Evolutionary conservation across 2,797 vertebrate genomes (phyloP).

Genomic region (Oophaga sylvatica): DNA sequence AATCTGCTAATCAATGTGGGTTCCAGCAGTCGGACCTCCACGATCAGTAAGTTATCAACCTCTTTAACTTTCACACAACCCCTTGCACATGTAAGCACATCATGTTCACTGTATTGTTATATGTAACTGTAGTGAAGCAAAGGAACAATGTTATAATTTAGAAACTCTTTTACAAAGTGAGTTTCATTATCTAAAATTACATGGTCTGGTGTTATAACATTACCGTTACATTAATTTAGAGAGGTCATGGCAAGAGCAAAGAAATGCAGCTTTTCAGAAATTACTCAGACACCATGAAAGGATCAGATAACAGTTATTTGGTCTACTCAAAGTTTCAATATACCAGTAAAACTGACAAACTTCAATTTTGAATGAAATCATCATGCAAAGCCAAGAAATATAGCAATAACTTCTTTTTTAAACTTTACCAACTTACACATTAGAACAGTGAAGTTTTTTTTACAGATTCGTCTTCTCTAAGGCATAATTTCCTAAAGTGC

Average conservation of each 20-base stretch:
- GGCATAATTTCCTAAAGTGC: no score
- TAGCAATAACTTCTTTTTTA: neutral
- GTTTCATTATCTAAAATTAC: constrained; percentile 2
- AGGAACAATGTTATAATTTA: neutral
- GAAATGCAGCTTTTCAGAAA: neutral
- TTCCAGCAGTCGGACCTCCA: no score
- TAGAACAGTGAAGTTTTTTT: neutral
- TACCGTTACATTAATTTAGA: constrained; percentile 5
- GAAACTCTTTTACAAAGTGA: neutral
- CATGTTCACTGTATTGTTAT: neutral
- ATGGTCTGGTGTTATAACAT: neutral
- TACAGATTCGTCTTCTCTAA: no score
- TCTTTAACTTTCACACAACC: neutral
- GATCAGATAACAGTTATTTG: constrained; percentile 4
- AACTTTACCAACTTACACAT: neutral
- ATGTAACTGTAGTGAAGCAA: neutral
- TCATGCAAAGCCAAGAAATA: neutral
- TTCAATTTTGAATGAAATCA: neutral
- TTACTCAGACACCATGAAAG: constrained; percentile 8
- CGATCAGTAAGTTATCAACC: no score
- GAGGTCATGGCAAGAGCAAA: constrained; percentile 25
- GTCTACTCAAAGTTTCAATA: neutral
- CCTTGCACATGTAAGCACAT: neutral
- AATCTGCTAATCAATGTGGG: no score
- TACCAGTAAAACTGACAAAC: neutral